These are phyloP conservation scores for Rambutsinella grinnellia DNA, from an alignment of 2,888 invertebrate genomes.

Conservation along the genomic window DNA sequence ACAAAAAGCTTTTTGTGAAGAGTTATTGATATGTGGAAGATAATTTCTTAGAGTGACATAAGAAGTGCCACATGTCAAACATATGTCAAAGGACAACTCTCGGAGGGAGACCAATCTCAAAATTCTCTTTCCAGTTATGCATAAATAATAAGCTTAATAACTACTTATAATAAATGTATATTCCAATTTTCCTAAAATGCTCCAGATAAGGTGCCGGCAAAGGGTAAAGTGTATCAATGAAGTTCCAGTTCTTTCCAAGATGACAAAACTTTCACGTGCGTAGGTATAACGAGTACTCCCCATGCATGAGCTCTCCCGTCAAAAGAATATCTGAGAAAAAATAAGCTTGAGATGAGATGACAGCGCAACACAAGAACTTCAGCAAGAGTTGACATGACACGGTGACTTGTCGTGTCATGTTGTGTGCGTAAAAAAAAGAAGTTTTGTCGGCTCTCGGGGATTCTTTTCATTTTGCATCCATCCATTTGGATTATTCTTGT, in stretches of 20 bases:
- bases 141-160: constrained; percentile 10
- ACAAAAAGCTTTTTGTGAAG: background rate
- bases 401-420: constrained; percentile 43
- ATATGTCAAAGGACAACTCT: constrained; percentile 56
- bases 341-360: constrained; percentile 27
- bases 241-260: background rate
- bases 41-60: constrained; percentile 14
- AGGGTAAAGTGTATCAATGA: constrained; percentile 3
- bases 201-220: background rate
- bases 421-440: too few relatives aligned
- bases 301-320: constrained; percentile 13
- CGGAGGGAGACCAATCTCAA: background rate
- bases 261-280: constrained; percentile 7
- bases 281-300: constrained; percentile 47
- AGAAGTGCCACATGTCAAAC: constrained; percentile 61
- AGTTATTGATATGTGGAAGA: too few relatives aligned
- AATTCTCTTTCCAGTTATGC: background rate
- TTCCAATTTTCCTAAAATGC: too few relatives aligned
- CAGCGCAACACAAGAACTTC: constrained; percentile 30
- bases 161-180: background rate
- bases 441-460: background rate
- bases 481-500: background rate
- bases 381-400: constrained; percentile 50
- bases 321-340: constrained; percentile 5
- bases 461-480: background rate